Percentiles rank a stretch among this genome's conserved stretches.
Conservation (phyloP, 2,888 invertebrate species). For the Eupeodes latifasciatus region DNA sequence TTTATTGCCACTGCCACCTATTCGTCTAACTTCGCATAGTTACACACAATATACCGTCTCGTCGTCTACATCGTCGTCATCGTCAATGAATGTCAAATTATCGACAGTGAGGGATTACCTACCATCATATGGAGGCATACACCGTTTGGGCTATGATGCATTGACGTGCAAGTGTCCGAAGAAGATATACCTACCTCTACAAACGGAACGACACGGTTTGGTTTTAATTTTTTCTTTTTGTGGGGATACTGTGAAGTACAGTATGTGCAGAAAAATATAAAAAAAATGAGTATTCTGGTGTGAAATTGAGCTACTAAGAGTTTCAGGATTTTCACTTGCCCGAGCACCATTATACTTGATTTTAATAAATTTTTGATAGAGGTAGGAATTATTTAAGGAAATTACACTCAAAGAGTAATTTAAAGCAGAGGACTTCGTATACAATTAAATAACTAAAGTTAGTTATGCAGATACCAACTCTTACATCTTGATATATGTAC, state of each 20-base stretch:
- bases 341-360: too few species aligned
- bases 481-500: too few species aligned
- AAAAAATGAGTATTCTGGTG: too few species aligned
- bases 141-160: constrained; percentile 56
- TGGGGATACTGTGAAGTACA: constrained; percentile 9
- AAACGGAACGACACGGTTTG: constrained; percentile 44
- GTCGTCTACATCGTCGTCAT: constrained; percentile 22
- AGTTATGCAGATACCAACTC: too few species aligned
- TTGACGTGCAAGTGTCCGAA: constrained; percentile 49
- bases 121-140: constrained; percentile 50
- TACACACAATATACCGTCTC: neutral
- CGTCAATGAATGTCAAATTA: constrained; percentile 72
- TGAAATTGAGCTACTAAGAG: too few species aligned
- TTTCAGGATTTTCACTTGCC: too few species aligned
- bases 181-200: constrained; percentile 11
- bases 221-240: neutral
- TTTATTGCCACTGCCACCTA: constrained; percentile 48
- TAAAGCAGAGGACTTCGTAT: too few species aligned
- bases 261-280: constrained; percentile 30
- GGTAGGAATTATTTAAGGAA: too few species aligned
- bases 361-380: too few species aligned
- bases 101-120: constrained; percentile 65
- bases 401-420: too few species aligned
- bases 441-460: too few species aligned
- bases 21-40: constrained; percentile 38